Percentiles rank a stretch among this genome's conserved stretches.
Evolutionary conservation across 2,797 vertebrate genomes (phyloP).

Genomic region (Pseudochromis fuscus): DNA sequence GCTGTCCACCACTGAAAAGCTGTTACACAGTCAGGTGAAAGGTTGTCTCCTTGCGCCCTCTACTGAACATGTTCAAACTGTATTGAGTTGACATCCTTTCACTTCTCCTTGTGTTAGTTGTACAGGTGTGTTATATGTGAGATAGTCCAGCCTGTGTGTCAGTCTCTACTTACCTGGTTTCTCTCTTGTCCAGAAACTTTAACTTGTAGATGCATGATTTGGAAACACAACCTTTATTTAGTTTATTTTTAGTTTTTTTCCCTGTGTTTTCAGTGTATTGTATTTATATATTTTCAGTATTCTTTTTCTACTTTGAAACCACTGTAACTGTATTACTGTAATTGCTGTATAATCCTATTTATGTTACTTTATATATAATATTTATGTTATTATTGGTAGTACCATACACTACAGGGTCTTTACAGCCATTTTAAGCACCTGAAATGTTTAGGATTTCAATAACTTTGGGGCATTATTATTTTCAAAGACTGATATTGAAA

Average conservation of each 20-base stretch:
- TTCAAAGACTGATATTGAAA: slow-evolving; percentile 9
- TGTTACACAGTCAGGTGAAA: slow-evolving; percentile 36
- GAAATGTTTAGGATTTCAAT: background rate
- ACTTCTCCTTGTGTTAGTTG: background rate
- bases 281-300: slow-evolving; percentile 54
- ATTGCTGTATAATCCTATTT: slow-evolving; percentile 69
- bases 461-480: slow-evolving; percentile 13
- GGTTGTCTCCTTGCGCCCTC: slow-evolving; percentile 72
- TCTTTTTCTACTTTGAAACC: slow-evolving; percentile 34
- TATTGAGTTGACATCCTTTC: slow-evolving; percentile 16
- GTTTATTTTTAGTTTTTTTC: background rate
- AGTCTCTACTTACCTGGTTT: no score
- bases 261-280: slow-evolving; percentile 9
- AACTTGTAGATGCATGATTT: slow-evolving; percentile 2
- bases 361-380: slow-evolving; percentile 65
- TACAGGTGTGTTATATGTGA: no score
- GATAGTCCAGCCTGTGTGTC: no score
- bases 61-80: slow-evolving; percentile 54
- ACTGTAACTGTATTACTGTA: slow-evolving; percentile 55
- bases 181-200: no score
- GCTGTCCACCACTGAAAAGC: slow-evolving; percentile 25
- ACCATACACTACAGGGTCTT: slow-evolving; percentile 11
- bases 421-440: background rate
- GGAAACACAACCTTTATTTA: slow-evolving; percentile 8
- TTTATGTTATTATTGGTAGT: slow-evolving; percentile 60